These are phyloP conservation scores for Andrena minutula DNA, from an alignment of 2,888 invertebrate genomes.

Conservation along the genomic window DNA sequence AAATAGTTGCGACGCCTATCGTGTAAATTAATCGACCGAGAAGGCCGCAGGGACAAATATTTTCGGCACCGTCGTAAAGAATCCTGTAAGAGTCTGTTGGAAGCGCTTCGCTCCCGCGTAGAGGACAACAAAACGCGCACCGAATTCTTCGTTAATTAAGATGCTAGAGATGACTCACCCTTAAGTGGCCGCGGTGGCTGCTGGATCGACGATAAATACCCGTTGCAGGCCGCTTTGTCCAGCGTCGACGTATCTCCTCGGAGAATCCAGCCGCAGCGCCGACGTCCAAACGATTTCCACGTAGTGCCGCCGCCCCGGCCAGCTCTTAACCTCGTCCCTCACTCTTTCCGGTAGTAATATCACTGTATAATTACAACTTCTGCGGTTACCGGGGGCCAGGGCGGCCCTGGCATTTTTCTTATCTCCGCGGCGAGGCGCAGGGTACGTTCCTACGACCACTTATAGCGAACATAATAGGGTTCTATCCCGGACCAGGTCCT, in stretches of 20 bases:
- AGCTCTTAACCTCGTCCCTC: constrained; percentile 25
- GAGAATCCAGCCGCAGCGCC: constrained; percentile 49
- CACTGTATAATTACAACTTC: constrained; percentile 70
- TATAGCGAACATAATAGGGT: constrained; percentile 69
- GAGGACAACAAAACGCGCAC: constrained; percentile 21
- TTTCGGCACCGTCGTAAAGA: background rate
- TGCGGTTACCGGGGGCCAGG: constrained; percentile 50
- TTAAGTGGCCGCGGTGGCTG: constrained; percentile 24
- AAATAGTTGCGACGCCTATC: constrained; percentile 16
- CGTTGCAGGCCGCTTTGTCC: constrained; percentile 41
- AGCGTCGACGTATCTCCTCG: constrained; percentile 46
- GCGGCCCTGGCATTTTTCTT: constrained; percentile 60
- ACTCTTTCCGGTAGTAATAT: constrained; percentile 66
- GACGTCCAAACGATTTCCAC: constrained; percentile 36
- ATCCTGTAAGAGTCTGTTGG: background rate
- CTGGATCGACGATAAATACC: constrained; percentile 59
- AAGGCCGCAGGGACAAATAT: background rate
- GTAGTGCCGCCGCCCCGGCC: background rate
- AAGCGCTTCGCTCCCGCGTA: background rate
- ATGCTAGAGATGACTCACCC: constrained; percentile 44
- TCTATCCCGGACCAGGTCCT: constrained; percentile 64
- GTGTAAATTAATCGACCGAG: constrained; percentile 31
- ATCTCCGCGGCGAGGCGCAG: constrained; percentile 42
- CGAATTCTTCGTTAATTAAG: constrained; percentile 70
- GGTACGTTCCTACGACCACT: constrained; percentile 47